Conservation (phyloP, 2,797 vertebrate genomes). For the Spinus pinus region DNA sequence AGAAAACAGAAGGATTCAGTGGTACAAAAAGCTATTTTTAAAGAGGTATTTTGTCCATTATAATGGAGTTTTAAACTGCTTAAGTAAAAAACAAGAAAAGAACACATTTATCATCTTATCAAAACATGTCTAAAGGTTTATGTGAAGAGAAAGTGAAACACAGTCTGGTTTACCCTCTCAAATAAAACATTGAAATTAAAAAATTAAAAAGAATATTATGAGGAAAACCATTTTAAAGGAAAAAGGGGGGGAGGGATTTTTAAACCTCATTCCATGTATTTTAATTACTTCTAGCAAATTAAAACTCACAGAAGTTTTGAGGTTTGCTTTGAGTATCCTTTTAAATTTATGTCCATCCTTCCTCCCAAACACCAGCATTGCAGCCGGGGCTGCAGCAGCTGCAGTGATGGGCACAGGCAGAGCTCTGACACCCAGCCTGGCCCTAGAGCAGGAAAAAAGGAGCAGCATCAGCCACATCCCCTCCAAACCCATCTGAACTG, state of each 20-base stretch:
- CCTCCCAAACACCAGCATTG: background rate
- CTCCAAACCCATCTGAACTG: no score
- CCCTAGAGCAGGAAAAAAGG: no score
- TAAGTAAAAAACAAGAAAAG: background rate
- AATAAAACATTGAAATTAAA: background rate
- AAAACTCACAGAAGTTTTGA: background rate
- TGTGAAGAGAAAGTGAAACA: background rate
- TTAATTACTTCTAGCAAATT: background rate
- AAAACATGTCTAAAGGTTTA: background rate
- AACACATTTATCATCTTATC: background rate
- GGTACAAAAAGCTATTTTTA: background rate
- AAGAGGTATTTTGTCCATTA: background rate
- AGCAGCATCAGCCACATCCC: no score
- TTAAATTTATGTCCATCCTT: background rate
- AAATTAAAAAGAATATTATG: background rate
- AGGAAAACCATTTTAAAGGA: background rate
- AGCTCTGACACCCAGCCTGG: no score
- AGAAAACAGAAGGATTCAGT: background rate
- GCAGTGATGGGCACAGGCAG: no score
- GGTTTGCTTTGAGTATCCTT: background rate
- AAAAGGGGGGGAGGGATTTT: accelerated
- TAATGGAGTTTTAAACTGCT: background rate
- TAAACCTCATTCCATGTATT: background rate
- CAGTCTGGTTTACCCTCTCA: background rate
- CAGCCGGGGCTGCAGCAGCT: background rate